A percentile compares a stretch with the other conserved stretches of the same genome.
phyloP scores from a whole-genome alignment of 2,113 vertebrate species.

The Sitta europaea region DNA sequence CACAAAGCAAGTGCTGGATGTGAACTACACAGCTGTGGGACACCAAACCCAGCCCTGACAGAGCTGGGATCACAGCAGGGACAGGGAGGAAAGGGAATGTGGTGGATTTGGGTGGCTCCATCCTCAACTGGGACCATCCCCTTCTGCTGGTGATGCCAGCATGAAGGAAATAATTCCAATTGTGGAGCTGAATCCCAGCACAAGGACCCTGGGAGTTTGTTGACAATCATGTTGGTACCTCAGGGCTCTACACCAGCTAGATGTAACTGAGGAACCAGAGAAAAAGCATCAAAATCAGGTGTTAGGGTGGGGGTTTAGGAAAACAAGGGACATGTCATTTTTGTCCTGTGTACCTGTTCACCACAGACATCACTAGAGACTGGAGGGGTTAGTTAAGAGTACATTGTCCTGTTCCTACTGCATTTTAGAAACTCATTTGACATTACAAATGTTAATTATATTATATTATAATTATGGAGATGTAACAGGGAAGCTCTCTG shows the following conservation, averaged over 20 bases:
- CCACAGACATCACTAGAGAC: not conserved
- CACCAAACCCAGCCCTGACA: not conserved
- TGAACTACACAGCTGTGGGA: fast-evolving
- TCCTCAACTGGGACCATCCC: not conserved
- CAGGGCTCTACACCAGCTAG: not conserved
- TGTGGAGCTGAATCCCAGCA: not conserved
- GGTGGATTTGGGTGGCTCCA: not conserved
- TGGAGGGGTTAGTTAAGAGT: not conserved
- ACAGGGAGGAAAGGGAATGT: not conserved
- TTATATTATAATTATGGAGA: not conserved
- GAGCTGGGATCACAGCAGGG: fast-evolving
- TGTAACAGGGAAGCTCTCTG: not conserved
- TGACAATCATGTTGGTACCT: not conserved
- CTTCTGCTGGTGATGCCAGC: fast-evolving
- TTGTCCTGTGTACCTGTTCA: not conserved
- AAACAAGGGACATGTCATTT: not conserved
- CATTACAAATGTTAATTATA: not conserved
- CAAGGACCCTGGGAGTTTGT: not conserved
- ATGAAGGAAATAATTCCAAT: not conserved
- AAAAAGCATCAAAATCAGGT: not conserved
- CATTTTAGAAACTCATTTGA: not conserved
- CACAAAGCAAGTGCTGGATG: not conserved
- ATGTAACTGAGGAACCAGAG: not conserved
- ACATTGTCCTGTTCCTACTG: not conserved
- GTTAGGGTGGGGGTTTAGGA: not conserved